phyloP scores from a whole-genome alignment of 2,113 vertebrate genomes.

The Boulengeromyrus knoepffleri region DNA sequence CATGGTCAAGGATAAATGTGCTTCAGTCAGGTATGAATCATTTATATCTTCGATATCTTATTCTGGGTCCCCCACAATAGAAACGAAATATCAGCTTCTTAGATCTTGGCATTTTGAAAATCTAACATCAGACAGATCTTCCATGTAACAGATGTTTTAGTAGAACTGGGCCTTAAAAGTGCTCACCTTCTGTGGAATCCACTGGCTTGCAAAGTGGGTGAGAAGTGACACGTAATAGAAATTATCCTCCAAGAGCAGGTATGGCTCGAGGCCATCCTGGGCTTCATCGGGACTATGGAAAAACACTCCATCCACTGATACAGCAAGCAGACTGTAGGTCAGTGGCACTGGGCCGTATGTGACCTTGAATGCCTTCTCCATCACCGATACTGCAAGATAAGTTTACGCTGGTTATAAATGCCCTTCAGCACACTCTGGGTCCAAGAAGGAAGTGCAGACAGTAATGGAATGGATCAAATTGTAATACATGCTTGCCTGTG shows the following conservation, averaged over 20 bases:
- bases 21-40: not conserved
- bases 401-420: not conserved
- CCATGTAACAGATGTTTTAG: not conserved
- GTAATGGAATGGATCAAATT: not conserved
- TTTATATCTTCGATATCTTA: not conserved
- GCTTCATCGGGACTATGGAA: not conserved
- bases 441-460: not conserved
- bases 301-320: conserved; percentile 15
- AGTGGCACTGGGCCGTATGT: conserved; percentile 13
- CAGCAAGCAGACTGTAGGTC: not conserved
- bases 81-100: not conserved
- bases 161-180: not conserved
- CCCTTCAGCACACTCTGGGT: not conserved
- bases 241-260: not conserved
- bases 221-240: not conserved
- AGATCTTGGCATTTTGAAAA: not conserved
- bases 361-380: not conserved
- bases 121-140: not conserved
- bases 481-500: not conserved
- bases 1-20: not conserved
- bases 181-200: conserved; percentile 13
- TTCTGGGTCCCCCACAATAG: not conserved
- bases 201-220: not conserved
- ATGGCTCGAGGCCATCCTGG: not conserved
- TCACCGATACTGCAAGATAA: not conserved